phyloP scores from a whole-genome alignment of 1,140 invertebrate genomes.

The Anastatus disparis region DNA sequence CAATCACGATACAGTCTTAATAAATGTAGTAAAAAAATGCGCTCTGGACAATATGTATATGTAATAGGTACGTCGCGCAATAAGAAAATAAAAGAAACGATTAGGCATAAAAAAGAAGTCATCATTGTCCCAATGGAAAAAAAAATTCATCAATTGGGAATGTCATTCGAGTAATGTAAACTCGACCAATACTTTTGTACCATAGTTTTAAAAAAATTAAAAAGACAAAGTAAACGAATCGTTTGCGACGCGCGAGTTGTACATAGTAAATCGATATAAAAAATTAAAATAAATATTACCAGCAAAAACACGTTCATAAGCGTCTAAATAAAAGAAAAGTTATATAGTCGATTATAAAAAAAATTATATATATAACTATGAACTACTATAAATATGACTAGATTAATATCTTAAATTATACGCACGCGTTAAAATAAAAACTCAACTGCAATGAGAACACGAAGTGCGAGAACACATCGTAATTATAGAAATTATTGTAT shows the following conservation, averaged over 20 bases:
- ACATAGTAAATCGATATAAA: conserved; percentile 18
- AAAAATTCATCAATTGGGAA: not conserved
- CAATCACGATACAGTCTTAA: conserved; percentile 25
- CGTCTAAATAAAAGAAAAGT: conserved; percentile 8
- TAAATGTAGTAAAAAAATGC: conserved; percentile 25
- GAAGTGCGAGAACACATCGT: conserved; percentile 21
- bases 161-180: not conserved
- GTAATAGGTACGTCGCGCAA: conserved; percentile 22
- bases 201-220: conserved; percentile 13
- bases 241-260: conserved; percentile 21
- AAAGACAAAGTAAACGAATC: no score
- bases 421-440: conserved; percentile 30
- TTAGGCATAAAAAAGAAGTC: not conserved
- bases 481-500: conserved; percentile 32
- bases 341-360: conserved; percentile 19
- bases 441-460: conserved; percentile 31
- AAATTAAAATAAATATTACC: not conserved
- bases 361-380: conserved; percentile 15
- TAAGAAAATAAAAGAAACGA: no score
- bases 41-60: conserved; percentile 37
- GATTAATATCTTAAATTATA: conserved; percentile 14
- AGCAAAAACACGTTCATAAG: not conserved
- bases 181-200: conserved; percentile 40
- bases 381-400: conserved; percentile 29
- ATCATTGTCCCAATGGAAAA: not conserved